Evolutionary conservation across 2,888 invertebrate species (phyloP), one percentile per base, ranked within the genome.

Genomic region (Apodemia mormo): DNA sequence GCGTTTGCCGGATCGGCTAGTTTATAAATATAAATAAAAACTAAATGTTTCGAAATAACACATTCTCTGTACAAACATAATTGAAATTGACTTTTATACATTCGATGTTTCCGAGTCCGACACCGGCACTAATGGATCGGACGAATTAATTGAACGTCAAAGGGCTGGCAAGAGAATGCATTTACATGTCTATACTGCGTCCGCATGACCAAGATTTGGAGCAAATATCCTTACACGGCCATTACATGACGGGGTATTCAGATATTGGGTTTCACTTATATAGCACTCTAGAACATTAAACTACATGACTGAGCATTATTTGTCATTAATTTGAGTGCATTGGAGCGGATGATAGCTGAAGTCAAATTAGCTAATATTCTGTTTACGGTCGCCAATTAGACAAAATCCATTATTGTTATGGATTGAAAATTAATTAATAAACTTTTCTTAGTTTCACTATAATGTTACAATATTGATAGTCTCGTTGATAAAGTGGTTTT

Each of bases 101-200:
- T 80, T 76, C 78, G 78, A 29, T 30, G 58, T 45, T 45, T 58
- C 58, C 30, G 58, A 29, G 58, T 29, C 10, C 58, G 12, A 58
- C 58, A 58, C 58, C 58, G 58, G 78, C 81, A 78, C 82, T 88
- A 88, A 88, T 87, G 88, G 86, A 83, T 80, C 76, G 76, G 78
- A 76, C 81, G 87, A 87, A 88, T 88, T 85, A 88, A 88, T 85
- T 85, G 84, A 79, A 82, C 78, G 80, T 81, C 82, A 79, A 81
- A 81, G 79, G 78, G 75, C 74, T 76, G 73, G 76, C 79, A 66
- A 74, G 69, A 76, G 76, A 71, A 71, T 71, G 72, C 74, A 72
- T 73, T 68, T 68, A 70, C 75, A 68, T 67, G 68, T 70, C 58
- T 56, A 56, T 30, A 29, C 58, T 52, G 52, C 65, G 66, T 66